Evolutionary conservation across 2,888 invertebrate genomes (phyloP).

Genomic region (Volucella bombylans): DNA sequence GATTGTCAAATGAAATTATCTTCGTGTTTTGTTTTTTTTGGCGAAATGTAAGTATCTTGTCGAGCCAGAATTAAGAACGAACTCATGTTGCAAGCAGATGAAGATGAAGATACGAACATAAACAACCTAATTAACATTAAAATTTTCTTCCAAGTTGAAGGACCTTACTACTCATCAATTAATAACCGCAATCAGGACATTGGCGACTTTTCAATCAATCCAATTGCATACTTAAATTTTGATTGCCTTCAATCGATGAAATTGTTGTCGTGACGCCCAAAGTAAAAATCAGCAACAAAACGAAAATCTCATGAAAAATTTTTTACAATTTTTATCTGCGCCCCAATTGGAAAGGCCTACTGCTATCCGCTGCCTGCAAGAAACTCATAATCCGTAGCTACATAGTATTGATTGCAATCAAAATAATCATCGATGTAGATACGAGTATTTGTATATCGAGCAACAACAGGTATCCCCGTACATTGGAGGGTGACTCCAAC

Average conservation of each 20-base stretch:
- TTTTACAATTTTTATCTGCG: constrained; percentile 26
- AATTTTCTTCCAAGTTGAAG: constrained; percentile 21
- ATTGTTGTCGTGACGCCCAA: neutral
- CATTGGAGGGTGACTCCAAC: neutral
- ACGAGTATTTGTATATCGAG: neutral
- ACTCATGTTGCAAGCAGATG: neutral
- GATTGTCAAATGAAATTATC: constrained; percentile 6
- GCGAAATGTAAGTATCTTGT: constrained; percentile 12
- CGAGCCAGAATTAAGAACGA: neutral
- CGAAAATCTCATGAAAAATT: constrained; percentile 30
- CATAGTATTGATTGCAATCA: constrained; percentile 18
- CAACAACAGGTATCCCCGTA: constrained; percentile 36
- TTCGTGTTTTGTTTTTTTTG: constrained; percentile 32
- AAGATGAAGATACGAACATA: constrained; percentile 4
- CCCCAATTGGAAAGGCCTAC: constrained; percentile 14
- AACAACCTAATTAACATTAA: constrained; percentile 25
- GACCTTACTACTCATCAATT: neutral
- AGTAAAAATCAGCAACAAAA: constrained; percentile 1
- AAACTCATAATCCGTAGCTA: neutral
- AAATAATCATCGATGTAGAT: constrained; percentile 28
- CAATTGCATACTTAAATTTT: constrained; percentile 24
- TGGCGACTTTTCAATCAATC: constrained; percentile 7
- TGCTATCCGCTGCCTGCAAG: neutral
- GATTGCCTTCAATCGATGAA: neutral
- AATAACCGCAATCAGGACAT: neutral